A percentile compares a stretch with the other conserved stretches of the same genome.
These are phyloP conservation scores for Chymomyza costata DNA, from an alignment of 1,140 invertebrate genomes.

Conservation along the genomic window DNA sequence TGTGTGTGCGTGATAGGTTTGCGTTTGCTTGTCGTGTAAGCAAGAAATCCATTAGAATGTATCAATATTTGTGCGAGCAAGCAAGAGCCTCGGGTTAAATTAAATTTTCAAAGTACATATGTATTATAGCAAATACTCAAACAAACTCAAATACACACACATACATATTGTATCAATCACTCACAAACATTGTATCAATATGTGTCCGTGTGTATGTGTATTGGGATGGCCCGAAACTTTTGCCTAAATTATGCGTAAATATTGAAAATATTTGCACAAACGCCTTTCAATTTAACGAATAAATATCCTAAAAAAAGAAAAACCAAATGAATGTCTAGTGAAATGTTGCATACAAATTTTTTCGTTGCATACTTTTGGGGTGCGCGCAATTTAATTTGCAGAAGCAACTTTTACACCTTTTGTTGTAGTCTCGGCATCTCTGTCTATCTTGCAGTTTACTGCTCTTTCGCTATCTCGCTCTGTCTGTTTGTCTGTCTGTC, in stretches of 20 bases:
- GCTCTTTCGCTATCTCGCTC: too few relatives aligned
- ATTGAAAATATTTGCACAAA: slow-evolving; percentile 64
- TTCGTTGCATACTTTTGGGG: slow-evolving; percentile 40
- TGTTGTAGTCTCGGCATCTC: slow-evolving; percentile 6
- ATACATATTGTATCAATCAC: slow-evolving; percentile 1
- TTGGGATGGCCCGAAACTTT: slow-evolving; percentile 7
- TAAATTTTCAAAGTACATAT: slow-evolving; percentile 63
- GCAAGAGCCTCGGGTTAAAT: slow-evolving; percentile 60
- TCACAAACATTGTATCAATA: slow-evolving; percentile 2
- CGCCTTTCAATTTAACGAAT: slow-evolving; percentile 54
- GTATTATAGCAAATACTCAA: slow-evolving; percentile 8
- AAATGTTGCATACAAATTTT: slow-evolving; percentile 26
- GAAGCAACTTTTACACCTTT: background rate
- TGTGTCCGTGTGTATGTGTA: background rate
- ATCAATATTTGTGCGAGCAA: slow-evolving; percentile 68
- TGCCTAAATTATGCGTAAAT: slow-evolving; percentile 64
- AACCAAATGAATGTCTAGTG: slow-evolving; percentile 10
- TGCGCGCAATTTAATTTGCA: background rate
- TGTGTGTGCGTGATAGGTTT: slow-evolving; percentile 5
- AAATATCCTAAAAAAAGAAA: slow-evolving; percentile 2
- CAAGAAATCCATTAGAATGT: slow-evolving; percentile 70
- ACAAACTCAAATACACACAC: slow-evolving; percentile 16
- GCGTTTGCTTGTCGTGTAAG: slow-evolving; percentile 17
- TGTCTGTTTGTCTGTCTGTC: too few relatives aligned
- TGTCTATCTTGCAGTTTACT: too few relatives aligned